Percentiles rank a stretch among this genome's conserved stretches.
Conservation (phyloP, 2,888 invertebrate species). For the Parthenolecanium corni region DNA sequence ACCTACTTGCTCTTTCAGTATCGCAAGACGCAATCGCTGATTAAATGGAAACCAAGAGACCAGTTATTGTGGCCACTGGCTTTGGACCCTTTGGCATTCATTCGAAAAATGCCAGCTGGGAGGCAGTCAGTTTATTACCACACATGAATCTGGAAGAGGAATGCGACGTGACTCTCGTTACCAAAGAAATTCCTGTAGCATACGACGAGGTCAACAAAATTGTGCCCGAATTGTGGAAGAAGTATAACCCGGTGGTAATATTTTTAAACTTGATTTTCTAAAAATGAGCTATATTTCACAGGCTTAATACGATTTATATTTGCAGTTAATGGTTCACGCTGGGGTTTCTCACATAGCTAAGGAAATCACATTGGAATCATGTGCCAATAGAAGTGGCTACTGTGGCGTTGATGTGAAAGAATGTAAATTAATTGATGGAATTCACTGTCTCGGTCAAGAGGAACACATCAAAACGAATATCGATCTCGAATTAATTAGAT, state of each 20-base stretch:
- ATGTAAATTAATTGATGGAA: constrained; percentile 35
- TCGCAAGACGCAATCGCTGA: neutral
- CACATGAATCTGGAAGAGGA: constrained; percentile 45
- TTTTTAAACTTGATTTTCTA: constrained; percentile 9
- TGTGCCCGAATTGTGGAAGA: constrained; percentile 56
- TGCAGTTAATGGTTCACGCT: constrained; percentile 66
- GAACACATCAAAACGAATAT: constrained; percentile 37
- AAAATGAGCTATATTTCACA: neutral
- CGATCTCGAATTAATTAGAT: constrained; percentile 45
- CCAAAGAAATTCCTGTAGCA: constrained; percentile 51
- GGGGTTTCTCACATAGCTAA: constrained; percentile 56
- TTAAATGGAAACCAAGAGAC: neutral
- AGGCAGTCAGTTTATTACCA: constrained; percentile 56
- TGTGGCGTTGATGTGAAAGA: constrained; percentile 45
- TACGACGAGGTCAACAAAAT: constrained; percentile 55
- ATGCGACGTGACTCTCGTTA: constrained; percentile 45
- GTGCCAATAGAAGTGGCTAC: constrained; percentile 54
- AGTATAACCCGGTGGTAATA: constrained; percentile 56
- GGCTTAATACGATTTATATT: constrained; percentile 31
- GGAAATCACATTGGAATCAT: constrained; percentile 55
- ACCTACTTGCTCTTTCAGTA: too few species aligned
- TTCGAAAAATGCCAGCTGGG: constrained; percentile 69
- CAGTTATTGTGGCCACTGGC: constrained; percentile 52
- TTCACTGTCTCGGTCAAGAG: constrained; percentile 44
- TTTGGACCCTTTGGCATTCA: constrained; percentile 69